Evolutionary conservation across 2,797 vertebrate genomes (phyloP).

Genomic region (Monodelphis domestica): DNA sequence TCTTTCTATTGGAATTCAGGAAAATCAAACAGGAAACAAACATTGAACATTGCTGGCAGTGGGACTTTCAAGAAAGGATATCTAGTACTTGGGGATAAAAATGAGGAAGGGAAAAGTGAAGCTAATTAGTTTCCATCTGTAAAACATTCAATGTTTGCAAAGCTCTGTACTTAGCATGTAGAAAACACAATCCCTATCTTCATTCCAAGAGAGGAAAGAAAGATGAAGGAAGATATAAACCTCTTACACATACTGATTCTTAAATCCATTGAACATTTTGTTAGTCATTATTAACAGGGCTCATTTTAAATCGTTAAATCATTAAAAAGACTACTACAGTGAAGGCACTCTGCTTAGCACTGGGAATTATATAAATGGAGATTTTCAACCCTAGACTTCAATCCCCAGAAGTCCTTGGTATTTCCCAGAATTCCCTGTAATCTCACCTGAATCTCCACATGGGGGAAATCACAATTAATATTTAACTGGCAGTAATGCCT

Average conservation of each 20-base stretch:
- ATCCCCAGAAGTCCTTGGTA: too few relatives aligned
- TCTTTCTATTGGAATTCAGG: constrained; percentile 18
- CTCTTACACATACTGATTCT: neutral
- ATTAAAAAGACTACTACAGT: neutral
- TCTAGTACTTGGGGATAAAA: neutral
- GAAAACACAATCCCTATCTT: neutral
- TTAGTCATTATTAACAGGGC: neutral
- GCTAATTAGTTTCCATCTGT: constrained; percentile 16
- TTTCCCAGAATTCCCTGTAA: too few relatives aligned
- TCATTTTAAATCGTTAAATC: neutral
- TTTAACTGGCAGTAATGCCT: too few relatives aligned
- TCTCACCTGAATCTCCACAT: too few relatives aligned
- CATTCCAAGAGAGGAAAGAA: constrained; percentile 33
- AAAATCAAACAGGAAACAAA: neutral
- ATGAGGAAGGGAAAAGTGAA: neutral
- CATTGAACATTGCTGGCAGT: neutral
- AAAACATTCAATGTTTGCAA: neutral
- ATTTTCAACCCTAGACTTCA: too few relatives aligned
- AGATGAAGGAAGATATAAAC: constrained; percentile 1
- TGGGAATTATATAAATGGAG: too few relatives aligned
- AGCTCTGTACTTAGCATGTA: neutral
- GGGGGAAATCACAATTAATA: too few relatives aligned
- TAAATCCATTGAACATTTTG: constrained; percentile 34
- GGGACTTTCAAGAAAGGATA: constrained; percentile 14
- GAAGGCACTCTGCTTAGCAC: neutral